phyloP scores from a whole-genome alignment of 2,888 invertebrate species.

The Pinctada fucata region DNA sequence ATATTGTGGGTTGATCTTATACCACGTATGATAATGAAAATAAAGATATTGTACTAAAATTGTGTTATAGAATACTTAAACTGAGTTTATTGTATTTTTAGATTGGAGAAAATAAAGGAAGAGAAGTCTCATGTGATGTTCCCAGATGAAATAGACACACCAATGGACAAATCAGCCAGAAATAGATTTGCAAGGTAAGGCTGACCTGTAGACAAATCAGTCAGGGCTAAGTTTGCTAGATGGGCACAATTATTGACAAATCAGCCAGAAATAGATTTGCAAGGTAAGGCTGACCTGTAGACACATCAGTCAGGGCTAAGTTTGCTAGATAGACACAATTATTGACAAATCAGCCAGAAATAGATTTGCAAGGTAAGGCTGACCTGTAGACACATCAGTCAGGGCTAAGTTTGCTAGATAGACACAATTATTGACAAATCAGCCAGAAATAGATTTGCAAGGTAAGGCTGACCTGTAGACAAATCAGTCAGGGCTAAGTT shows the following conservation, averaged over 20 bases:
- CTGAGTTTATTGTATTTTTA: constrained; percentile 38
- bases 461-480: constrained; percentile 78
- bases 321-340: constrained; percentile 91
- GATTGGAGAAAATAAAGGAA: constrained; percentile 74
- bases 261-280: constrained; percentile 91
- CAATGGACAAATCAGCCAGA: constrained; percentile 88
- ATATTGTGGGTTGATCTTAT: too few relatives aligned
- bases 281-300: constrained; percentile 80
- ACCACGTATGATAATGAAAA: too few relatives aligned
- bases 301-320: too few relatives aligned
- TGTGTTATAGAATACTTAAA: too few relatives aligned
- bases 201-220: too few relatives aligned
- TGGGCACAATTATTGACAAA: constrained; percentile 93
- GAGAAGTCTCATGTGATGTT: constrained; percentile 88
- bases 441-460: constrained; percentile 91
- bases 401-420: constrained; percentile 79
- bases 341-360: constrained; percentile 87
- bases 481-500: too few relatives aligned
- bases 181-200: constrained; percentile 89
- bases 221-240: constrained; percentile 77
- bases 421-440: constrained; percentile 93
- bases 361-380: constrained; percentile 89
- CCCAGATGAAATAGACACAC: constrained; percentile 98
- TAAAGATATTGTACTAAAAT: too few relatives aligned
- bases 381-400: too few relatives aligned